Percentiles rank a stretch among this genome's conserved stretches.
phyloP scores from a whole-genome alignment of 2,113 vertebrate genomes.

The Porphyrio hochstetteri region DNA sequence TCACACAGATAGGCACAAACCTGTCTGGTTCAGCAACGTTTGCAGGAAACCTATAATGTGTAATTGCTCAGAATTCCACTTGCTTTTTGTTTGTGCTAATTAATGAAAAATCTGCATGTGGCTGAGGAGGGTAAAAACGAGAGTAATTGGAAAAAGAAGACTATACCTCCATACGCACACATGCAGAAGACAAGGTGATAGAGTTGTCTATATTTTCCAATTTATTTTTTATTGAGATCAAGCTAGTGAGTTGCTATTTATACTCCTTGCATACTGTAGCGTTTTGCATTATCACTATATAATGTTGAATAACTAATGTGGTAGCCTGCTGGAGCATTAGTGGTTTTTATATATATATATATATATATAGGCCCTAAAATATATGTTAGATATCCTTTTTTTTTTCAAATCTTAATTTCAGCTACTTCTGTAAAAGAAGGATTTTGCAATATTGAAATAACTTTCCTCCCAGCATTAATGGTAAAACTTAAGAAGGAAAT shows the following conservation, averaged over 20 bases:
- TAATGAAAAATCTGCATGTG: not conserved
- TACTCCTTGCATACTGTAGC: not conserved
- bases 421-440: not conserved
- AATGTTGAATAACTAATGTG: not conserved
- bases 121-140: not conserved
- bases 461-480: not conserved
- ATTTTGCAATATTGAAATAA: not conserved
- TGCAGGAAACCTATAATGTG: not conserved
- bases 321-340: not conserved
- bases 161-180: not conserved
- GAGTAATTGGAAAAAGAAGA: not conserved
- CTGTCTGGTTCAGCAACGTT: not conserved
- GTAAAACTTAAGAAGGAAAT: not conserved
- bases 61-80: not conserved
- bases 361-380: not conserved
- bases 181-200: not conserved
- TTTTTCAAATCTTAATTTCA: not conserved
- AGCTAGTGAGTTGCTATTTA: not conserved
- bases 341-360: too few species aligned
- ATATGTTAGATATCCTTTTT: not conserved
- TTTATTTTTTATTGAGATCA: not conserved
- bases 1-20: not conserved
- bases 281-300: not conserved
- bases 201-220: not conserved
- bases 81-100: not conserved